Base-by-base conservation (phyloP, 2,797 vertebrate genomes). In the Gambelia wislizenii region DNA sequence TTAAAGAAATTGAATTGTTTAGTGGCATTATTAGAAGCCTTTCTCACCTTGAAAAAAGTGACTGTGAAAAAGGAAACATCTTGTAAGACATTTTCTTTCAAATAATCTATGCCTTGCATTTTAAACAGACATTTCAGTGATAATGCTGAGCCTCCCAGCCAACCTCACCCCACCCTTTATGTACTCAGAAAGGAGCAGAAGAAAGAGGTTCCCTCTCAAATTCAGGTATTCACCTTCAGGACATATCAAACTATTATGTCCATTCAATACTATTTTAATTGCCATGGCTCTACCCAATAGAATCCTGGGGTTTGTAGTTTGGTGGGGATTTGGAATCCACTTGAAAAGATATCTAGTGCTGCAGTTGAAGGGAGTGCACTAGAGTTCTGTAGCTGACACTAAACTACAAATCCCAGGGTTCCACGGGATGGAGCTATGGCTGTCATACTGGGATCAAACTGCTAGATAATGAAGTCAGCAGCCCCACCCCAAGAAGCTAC, bases 1-100 rank as follows among this genome's bases (percentile, higher is more conserved):
- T 91, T 90, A 92, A 93, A 92, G 85, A 91, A 94, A 92, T 14
- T 61, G 84, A 95, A 89, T 90, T 82, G 9, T 59, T 67, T 91
- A 88, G 27, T 64, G 67, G 44, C n/a, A 78, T 85, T 83, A 77
- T 27, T 89, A 93, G 90, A 93, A 93, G 94, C 81, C 83, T 91
- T 81, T 86, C 61, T 47, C 2, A 4, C 82, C 88, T 86, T 89
- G 72, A 87, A 80, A 20, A 89, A 88, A 56, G 33, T n/a, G 77
- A 54, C 77, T n/a, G 75, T 88, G 76, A 86, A 78, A 14, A 89
- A 87, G 64, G 30, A 76, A 59, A 91, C 83, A 5, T 0, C 7
- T 12, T 83, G 8, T 85, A 2, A 4, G 4, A 75, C 33, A 59
- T 22, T 86, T 49, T 56, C 56, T 76, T 83, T 9, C 16, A 81